Percentiles rank a stretch among this genome's conserved stretches.
These are phyloP conservation scores for Delphinus delphis DNA, from an alignment of 2,113 vertebrate genomes.

Conservation along the genomic window DNA sequence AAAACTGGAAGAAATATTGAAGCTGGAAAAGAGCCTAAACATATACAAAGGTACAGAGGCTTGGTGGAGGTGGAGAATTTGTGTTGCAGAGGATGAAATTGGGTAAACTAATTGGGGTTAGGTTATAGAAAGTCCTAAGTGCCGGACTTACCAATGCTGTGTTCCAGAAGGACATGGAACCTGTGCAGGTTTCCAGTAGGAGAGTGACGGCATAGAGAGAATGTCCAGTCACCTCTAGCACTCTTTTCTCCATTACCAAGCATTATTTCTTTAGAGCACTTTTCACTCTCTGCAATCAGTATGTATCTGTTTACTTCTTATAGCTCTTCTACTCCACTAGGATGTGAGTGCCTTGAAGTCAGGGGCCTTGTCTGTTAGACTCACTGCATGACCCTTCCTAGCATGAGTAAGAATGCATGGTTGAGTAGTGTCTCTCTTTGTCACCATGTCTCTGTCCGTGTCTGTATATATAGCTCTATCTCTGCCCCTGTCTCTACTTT, in stretches of 20 bases:
- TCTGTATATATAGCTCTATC: not conserved
- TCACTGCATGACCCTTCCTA: not conserved
- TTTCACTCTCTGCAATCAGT: too few relatives aligned
- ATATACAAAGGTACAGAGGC: not conserved
- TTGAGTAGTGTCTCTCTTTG: too few relatives aligned
- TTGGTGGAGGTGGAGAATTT: not conserved
- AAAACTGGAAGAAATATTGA: not conserved
- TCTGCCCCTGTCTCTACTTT: not conserved
- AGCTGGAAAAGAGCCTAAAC: not conserved
- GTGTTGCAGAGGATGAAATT: not conserved
- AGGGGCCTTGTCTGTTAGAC: not conserved
- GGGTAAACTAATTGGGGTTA: not conserved
- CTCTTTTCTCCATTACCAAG: not conserved
- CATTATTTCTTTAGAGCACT: not conserved
- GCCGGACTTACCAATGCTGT: not conserved
- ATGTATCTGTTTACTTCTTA: not conserved
- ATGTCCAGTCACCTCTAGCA: not conserved
- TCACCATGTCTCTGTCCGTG: accelerated
- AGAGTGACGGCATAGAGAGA: not conserved
- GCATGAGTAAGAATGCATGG: not conserved
- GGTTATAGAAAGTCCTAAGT: not conserved
- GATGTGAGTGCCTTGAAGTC: not conserved
- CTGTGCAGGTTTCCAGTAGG: not conserved
- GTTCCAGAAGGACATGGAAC: not conserved
- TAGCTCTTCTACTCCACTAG: not conserved